Percentiles rank a stretch among this genome's conserved stretches.
phyloP scores from a whole-genome alignment of 2,113 vertebrate genomes.

The Phalacrocorax carbo region DNA sequence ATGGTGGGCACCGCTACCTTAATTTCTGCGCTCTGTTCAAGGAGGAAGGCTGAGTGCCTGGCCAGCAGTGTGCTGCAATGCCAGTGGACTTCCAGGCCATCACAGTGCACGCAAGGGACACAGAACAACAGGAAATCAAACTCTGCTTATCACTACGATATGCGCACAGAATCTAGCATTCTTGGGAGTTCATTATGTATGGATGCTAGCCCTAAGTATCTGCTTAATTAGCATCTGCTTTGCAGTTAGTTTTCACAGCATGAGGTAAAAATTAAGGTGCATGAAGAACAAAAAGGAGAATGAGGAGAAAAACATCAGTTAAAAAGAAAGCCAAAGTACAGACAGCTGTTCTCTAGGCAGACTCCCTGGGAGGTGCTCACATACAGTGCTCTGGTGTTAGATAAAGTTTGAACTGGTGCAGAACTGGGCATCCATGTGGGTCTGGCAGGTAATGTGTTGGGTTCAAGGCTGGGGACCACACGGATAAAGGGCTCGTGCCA shows the following conservation, averaged over 20 bases:
- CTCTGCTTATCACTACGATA: not conserved
- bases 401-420: not conserved
- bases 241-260: not conserved
- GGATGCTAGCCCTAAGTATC: not conserved
- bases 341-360: not conserved
- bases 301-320: not conserved
- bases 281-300: not conserved
- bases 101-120: not conserved
- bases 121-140: not conserved
- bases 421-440: not conserved
- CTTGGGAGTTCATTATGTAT: not conserved
- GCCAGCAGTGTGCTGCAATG: not conserved
- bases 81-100: not conserved
- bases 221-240: not conserved
- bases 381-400: not conserved
- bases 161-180: not conserved
- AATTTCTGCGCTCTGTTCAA: not conserved
- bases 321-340: not conserved
- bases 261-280: not conserved
- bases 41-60: not conserved
- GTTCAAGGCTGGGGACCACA: not conserved
- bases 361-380: not conserved
- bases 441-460: not conserved
- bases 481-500: rapidly evolving
- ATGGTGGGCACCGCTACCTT: rapidly evolving